phyloP scores from a whole-genome alignment of 2,113 vertebrate species.

The Pardalotus punctatus region DNA sequence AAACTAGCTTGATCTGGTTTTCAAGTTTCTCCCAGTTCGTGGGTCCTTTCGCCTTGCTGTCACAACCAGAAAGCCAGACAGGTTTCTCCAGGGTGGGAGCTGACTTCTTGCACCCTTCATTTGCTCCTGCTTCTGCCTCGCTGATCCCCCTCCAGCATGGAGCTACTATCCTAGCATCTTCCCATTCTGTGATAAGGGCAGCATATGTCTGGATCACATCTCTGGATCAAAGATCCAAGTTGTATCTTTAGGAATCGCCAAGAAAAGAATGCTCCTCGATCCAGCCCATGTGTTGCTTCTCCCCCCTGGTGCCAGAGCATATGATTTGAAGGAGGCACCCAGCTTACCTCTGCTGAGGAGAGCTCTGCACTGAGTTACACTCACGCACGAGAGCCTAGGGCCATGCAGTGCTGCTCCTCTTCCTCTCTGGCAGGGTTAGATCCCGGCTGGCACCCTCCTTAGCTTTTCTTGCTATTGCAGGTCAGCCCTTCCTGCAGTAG shows the following conservation, averaged over 20 bases:
- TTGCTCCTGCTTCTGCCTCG: not conserved
- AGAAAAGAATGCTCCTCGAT: constrained; percentile 25
- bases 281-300: constrained; percentile 18
- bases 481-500: not conserved
- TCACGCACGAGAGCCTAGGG: fast-evolving
- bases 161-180: not conserved
- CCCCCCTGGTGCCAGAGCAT: not conserved
- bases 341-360: not conserved
- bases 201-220: constrained; percentile 41
- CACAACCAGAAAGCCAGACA: not conserved
- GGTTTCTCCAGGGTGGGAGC: not conserved
- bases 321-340: not conserved
- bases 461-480: fast-evolving
- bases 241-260: constrained; percentile 19
- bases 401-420: not conserved
- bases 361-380: not conserved
- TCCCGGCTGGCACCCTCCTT: not conserved
- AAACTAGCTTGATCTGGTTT: not conserved
- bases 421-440: not conserved
- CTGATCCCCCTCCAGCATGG: not conserved
- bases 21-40: not conserved
- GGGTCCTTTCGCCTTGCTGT: not conserved
- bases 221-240: constrained; percentile 19
- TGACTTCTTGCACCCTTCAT: not conserved
- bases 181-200: constrained; percentile 5